Base-by-base conservation (phyloP, 2,113 vertebrate genomes). In the Falco punctatus region DNA sequence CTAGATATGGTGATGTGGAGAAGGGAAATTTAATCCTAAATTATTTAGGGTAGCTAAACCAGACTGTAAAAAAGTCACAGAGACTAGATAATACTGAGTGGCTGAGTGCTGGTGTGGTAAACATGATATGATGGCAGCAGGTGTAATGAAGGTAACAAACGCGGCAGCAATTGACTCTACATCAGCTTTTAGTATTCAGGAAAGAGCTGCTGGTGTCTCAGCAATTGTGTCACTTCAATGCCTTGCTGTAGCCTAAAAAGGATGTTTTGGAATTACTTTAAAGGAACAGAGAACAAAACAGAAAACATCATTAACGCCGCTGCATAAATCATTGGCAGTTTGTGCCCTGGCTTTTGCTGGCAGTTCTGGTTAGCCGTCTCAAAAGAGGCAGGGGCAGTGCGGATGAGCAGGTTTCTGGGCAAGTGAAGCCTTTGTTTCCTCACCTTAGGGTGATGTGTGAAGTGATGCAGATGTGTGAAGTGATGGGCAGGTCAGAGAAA, bases 171-270 rank as follows among this genome's bases (percentile, higher is more conserved):
- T 27, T 33, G 21, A 15, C 27, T 75, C 19, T 27, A 0, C 15
- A 22, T 69, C 84, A 67, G 26, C 73, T 94, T 59, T 79, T 44
- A 19, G 33, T 51, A 5, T 23, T 91, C 49, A 27, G 40, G 66
- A 73, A 35, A n/a, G 54, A 77, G 77, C 59, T 49, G 30, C 22
- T 49, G 66, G 46, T 49, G 44, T 77, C 74, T 85, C 33, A 28
- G 72, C 40, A n/a, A 30, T 87, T 58, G 46, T 35, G 1, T 7
- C 0, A 0, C 26, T 84, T 70, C 30, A 24, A 30, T 18, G 3
- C 55, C n/a, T 2, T 0, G 0, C 51, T 2, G 2, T 38, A 33
- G 24, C 49, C 30, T 52, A 23, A 51, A 62, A 85, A 27, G 15
- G 32, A 3, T 70, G 6, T 59, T 94, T 85, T 85, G 54, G 73